Conservation (phyloP, 1,140 invertebrate species). For the Caenorhabditis briggsae region DNA sequence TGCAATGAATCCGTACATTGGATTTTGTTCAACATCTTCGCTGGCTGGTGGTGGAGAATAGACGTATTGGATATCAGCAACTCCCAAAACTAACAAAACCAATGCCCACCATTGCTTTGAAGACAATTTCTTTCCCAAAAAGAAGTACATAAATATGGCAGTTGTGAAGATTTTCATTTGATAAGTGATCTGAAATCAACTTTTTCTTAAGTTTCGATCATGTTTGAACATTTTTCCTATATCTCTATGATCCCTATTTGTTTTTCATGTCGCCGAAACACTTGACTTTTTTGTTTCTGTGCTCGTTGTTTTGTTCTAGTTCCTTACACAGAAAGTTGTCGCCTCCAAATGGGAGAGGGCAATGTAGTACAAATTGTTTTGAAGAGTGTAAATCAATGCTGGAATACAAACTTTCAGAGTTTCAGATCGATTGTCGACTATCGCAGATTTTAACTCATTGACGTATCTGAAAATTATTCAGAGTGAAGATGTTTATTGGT, state of each 20-base stretch:
- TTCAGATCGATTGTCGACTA: constrained; percentile 54
- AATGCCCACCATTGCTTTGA: constrained; percentile 71
- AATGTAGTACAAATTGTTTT: constrained; percentile 70
- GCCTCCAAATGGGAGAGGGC: constrained; percentile 64
- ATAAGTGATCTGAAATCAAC: constrained; percentile 72
- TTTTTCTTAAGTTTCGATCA: constrained; percentile 2
- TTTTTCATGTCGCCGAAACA: constrained; percentile 49
- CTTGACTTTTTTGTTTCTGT: constrained; percentile 29
- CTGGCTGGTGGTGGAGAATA: constrained; percentile 69
- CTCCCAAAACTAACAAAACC: constrained; percentile 70
- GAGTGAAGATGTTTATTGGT: neutral
- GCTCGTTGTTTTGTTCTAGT: constrained; percentile 12
- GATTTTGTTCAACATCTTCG: constrained; percentile 67
- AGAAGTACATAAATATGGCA: constrained; percentile 71
- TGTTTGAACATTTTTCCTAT: constrained; percentile 44
- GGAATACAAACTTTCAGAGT: constrained; percentile 64
- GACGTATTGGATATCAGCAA: constrained; percentile 73
- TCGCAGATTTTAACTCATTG: constrained; percentile 53
- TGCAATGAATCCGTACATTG: constrained; percentile 70
- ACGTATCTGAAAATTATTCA: constrained; percentile 52
- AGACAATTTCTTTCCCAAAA: constrained; percentile 70
- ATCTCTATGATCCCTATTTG: constrained; percentile 36
- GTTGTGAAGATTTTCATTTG: constrained; percentile 77
- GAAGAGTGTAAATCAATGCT: constrained; percentile 68
- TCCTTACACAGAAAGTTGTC: constrained; percentile 67